phyloP scores from a whole-genome alignment of 2,888 invertebrate genomes.

The Apotomis betuletana region DNA sequence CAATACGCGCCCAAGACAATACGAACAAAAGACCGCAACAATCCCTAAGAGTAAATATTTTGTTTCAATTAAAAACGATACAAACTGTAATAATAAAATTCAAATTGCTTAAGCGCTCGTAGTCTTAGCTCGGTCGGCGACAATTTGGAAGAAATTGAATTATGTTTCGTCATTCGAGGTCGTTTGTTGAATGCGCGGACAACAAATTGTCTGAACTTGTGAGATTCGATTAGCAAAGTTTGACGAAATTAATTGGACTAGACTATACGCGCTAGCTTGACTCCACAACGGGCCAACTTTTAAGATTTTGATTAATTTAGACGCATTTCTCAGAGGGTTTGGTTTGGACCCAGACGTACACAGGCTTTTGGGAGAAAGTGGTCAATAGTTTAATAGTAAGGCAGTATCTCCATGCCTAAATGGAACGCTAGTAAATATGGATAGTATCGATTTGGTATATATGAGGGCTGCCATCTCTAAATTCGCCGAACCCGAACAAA shows the following conservation, averaged over 20 bases:
- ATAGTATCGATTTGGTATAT: no score
- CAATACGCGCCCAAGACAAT: conserved; percentile 15
- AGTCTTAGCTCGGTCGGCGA: conserved; percentile 43
- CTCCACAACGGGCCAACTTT: conserved; percentile 23
- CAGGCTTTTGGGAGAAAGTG: no score
- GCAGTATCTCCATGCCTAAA: no score
- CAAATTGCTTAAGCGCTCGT: conserved; percentile 42
- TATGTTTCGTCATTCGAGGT: conserved; percentile 43
- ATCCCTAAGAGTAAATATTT: conserved; percentile 35
- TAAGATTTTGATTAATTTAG: conserved; percentile 26
- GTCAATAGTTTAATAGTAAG: no score
- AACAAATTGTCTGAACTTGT: conserved; percentile 46
- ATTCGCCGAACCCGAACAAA: no score
- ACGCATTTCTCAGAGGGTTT: not conserved
- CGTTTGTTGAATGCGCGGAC: conserved; percentile 47
- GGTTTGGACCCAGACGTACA: no score
- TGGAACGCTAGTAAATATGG: no score
- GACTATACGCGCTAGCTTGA: conserved; percentile 18
- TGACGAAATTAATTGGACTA: conserved; percentile 48
- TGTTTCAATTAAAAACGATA: conserved; percentile 43
- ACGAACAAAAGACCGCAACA: conserved; percentile 25
- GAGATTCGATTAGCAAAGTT: conserved; percentile 41
- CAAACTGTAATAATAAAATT: conserved; percentile 44
- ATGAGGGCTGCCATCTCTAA: no score
- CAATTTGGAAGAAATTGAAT: conserved; percentile 49